Evolutionary conservation across 1,140 invertebrate genomes (phyloP).

Genomic region (Aphis gossypii): DNA sequence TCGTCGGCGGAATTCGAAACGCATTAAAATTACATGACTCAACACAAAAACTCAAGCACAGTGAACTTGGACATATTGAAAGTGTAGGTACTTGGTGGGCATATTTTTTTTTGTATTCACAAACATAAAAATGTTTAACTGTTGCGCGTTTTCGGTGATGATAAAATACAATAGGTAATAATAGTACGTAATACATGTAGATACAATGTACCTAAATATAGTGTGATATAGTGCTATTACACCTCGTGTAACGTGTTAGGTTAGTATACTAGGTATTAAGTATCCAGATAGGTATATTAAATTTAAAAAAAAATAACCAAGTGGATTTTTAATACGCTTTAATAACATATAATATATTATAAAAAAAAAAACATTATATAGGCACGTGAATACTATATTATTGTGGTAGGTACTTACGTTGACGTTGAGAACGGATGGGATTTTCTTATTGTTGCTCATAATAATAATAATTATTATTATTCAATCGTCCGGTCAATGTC

Average conservation of each 20-base stretch:
- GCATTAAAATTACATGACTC: neutral
- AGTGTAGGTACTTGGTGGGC: no score
- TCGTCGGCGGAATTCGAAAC: neutral
- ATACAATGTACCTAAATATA: neutral
- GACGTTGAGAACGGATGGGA: slow-evolving; percentile 29
- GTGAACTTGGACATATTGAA: neutral
- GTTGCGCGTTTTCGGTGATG: neutral
- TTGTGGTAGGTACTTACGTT: slow-evolving; percentile 39
- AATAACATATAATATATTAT: no score
- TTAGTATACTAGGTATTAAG: neutral
- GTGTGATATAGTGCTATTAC: neutral
- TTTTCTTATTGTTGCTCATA: slow-evolving; percentile 43
- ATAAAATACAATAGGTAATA: neutral
- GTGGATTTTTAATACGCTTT: neutral
- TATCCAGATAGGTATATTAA: neutral
- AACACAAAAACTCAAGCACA: neutral
- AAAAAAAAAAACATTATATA: no score
- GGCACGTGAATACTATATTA: neutral
- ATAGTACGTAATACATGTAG: neutral
- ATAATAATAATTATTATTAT: slow-evolving; percentile 7
- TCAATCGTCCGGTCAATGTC: neutral
- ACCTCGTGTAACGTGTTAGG: neutral
- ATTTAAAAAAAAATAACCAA: neutral
- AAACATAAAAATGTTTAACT: neutral
- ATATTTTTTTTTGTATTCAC: no score